Evolutionary conservation across 2,113 vertebrate genomes (phyloP), one percentile per base, ranked within the genome.

Genomic region (Tetrao urogallus): DNA sequence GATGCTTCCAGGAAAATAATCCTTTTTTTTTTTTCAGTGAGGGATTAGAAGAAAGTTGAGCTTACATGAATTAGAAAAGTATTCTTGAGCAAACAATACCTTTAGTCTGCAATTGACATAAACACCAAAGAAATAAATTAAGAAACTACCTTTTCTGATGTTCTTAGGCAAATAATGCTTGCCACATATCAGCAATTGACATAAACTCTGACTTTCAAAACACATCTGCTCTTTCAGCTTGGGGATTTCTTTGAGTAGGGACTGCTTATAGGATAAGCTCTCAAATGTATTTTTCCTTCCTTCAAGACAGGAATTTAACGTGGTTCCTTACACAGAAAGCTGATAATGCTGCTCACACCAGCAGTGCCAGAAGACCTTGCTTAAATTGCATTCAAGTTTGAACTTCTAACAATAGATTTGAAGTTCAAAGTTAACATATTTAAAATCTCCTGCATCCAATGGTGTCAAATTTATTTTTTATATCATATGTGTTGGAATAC

Each of bases 361-460:
- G 64, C 88, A 71, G 73, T 92, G 92, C 93, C 95, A 91, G 89
- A 92, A 94, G 65, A 69, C 77, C 57, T 89, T 70, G 67, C 90
- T 92, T 85, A 94, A 94, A 96, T 90, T 92, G 66, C 94, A 85
- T 84, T 90, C 92, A 94, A 95, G 77, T 86, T 92, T 94, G 91
- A 93, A 87, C 85, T 89, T 88, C 92, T 45, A 96, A 89, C 95
- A 96, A 91, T 76, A 90, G 82, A 89, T 94, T 81, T 93, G 94
- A 93, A 96, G 95, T 95, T 95, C 96, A 96, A 95, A 96, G 95
- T 94, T 97, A 90, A 95, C 86, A 71, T 82, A 78, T 84, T 93
- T 90, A 77, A 96, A 94, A 73, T 85, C 87, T 90, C 73, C 72
- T 93, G 61, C 87, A 72, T 50, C 64, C 65, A 71, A 30, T 70